Percentiles rank a stretch among this genome's conserved stretches.
These are phyloP conservation scores for Oreortyx pictus DNA, from an alignment of 2,797 vertebrate species.

Conservation along the genomic window DNA sequence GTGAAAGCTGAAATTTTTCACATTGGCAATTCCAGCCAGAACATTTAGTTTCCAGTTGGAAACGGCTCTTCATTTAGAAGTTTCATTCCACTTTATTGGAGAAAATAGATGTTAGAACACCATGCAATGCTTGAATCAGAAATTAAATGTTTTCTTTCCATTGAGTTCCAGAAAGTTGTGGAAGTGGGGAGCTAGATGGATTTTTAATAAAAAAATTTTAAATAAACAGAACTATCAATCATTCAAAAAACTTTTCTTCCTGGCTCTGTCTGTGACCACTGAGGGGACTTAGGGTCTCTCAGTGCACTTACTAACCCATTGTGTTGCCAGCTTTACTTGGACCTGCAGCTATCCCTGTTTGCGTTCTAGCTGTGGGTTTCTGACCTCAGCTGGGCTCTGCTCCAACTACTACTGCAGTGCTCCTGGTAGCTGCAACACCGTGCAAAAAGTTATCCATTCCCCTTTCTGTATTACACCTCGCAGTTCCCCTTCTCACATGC, in stretches of 20 bases:
- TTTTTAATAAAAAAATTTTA: conserved; percentile 13
- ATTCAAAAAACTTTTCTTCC: conserved; percentile 15
- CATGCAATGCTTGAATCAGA: conserved; percentile 23
- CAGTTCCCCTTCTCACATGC: not conserved
- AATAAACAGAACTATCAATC: conserved; percentile 60
- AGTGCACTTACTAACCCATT: conserved; percentile 17
- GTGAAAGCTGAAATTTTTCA: conserved; percentile 48
- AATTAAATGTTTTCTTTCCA: conserved; percentile 58
- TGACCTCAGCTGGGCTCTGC: not conserved
- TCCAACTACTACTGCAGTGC: not conserved
- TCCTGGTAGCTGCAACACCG: not conserved
- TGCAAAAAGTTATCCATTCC: not conserved
- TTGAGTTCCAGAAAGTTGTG: conserved; percentile 47
- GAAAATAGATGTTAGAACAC: conserved; percentile 43
- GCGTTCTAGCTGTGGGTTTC: not conserved
- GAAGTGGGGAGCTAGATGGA: not conserved
- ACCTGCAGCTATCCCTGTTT: not conserved
- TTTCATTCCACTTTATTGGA: conserved; percentile 48
- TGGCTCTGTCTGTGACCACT: conserved; percentile 24
- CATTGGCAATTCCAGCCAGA: conserved; percentile 43
- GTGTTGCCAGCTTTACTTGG: conserved; percentile 1
- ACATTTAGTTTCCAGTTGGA: conserved; percentile 68
- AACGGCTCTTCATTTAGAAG: conserved; percentile 51
- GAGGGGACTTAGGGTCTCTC: conserved; percentile 22
- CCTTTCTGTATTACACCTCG: not conserved